Conservation (phyloP, 2,113 vertebrate species). For the Rattus norvegicus region DNA sequence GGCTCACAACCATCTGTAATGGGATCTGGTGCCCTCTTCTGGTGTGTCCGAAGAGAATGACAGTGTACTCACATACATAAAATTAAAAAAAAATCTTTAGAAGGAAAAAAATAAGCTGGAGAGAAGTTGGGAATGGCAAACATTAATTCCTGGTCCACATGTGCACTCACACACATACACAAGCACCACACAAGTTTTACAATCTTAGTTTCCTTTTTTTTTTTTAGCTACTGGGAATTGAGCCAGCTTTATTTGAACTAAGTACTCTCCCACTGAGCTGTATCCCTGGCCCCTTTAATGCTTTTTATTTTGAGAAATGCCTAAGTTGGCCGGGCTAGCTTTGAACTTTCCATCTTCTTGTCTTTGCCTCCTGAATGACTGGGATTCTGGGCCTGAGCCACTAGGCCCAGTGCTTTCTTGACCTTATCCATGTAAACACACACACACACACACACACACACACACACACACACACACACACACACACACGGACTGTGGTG, state of each 20-base stretch:
- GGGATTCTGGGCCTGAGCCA: background rate
- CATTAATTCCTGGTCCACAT: background rate
- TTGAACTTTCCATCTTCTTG: background rate
- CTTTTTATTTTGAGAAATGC: background rate
- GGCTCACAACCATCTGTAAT: too few species aligned
- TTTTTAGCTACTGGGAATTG: background rate
- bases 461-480: too few species aligned
- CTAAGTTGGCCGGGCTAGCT: background rate
- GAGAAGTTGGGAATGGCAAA: background rate
- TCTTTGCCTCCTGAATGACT: background rate
- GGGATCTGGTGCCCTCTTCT: too few species aligned
- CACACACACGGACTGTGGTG: background rate
- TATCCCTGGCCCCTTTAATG: background rate
- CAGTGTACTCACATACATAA: too few species aligned
- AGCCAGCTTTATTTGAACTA: background rate
- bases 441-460: too few species aligned
- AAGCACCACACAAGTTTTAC: background rate
- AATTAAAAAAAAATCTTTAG: too few species aligned
- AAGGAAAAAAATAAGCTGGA: background rate
- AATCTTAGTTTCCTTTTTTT: background rate
- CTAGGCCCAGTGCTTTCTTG: too few species aligned
- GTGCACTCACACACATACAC: background rate
- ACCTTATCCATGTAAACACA: background rate
- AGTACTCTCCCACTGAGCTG: background rate
- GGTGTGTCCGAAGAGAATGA: too few species aligned